These are phyloP conservation scores for Euwallacea similis DNA, from an alignment of 1,140 invertebrate genomes.

Conservation along the genomic window DNA sequence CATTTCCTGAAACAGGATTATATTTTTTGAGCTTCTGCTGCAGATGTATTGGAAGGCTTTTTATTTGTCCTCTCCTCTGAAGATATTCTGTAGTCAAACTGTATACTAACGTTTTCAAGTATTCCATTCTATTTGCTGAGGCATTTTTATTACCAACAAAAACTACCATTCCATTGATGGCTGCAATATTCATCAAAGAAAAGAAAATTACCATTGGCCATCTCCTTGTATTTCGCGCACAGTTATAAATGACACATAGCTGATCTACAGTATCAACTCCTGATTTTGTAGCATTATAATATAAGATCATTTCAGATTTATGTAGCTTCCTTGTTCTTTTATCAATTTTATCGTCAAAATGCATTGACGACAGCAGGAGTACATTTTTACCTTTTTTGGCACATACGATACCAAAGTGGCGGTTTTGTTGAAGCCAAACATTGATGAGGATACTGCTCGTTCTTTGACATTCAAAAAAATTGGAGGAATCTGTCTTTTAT, in stretches of 20 bases:
- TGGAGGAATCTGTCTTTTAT: conserved; percentile 28
- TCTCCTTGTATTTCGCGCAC: too few species aligned
- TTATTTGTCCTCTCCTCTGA: conserved; percentile 10
- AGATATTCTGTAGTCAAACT: conserved; percentile 5
- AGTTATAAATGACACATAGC: conserved; percentile 48
- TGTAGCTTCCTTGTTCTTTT: conserved; percentile 3
- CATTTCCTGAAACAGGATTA: conserved; percentile 14
- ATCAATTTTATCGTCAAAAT: conserved; percentile 43
- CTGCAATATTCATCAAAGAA: conserved; percentile 45
- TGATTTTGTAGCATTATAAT: conserved; percentile 55
- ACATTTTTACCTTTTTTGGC: conserved; percentile 46
- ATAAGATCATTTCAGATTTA: conserved; percentile 52
- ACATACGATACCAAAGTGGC: conserved; percentile 43
- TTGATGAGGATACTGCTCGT: conserved; percentile 13
- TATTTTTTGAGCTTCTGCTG: conserved; percentile 8
- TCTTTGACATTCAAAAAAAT: conserved; percentile 12
- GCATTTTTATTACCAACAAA: conserved; percentile 13
- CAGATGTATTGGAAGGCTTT: conserved; percentile 15
- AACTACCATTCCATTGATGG: conserved; percentile 35
- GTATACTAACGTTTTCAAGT: conserved; percentile 9
- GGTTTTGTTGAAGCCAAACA: conserved; percentile 37
- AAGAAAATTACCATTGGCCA: too few species aligned
- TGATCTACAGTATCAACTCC: conserved; percentile 54
- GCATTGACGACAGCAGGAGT: conserved; percentile 47
- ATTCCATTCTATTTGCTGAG: conserved; percentile 12